Base-by-base conservation (phyloP, 2,888 invertebrate genomes). In the Nectonema munidae region DNA sequence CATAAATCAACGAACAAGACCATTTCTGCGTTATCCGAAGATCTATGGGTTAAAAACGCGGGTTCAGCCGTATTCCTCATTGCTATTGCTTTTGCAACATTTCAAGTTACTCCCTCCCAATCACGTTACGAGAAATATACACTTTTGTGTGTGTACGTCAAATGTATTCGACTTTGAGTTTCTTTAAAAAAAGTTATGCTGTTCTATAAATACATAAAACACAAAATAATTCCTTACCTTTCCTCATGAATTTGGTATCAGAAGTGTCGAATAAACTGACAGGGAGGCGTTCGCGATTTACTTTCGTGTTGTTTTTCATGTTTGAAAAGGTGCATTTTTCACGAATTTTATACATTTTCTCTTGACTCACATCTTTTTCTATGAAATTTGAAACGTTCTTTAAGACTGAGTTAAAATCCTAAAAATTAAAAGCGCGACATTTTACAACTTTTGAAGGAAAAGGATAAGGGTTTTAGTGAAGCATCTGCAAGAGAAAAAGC, bases 291-390 rank as follows among this genome's bases (percentile, higher is more conserved):
- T 48, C 48, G 13, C 50, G 43, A 49, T 77, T 77, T 1, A 73
- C 66, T 2, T 69, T 68, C 16, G 69, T 64, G 52, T 77, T 77
- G 1, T 62, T 58, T 48, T 69, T 68, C 76, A 79, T 77, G 46
- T 64, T 68, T 37, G 67, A 62, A 51, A 77, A 77, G 35, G 68
- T 67, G 16, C 75, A 62, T 49, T 75, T 70, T 2, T 69, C 64
- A 42, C 64, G 64, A 1, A 76, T 61, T n/a, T 58, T 54, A 1
- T 62, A 55, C 2, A 74, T 37, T 28, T 38, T 38, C 32, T 42
- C 44, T 4, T 21, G 11, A 5, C 33, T 63, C 13, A 71, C 52
- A 6, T 54, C 51, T 49, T 69, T 69, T 3, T 64, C 64, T 13
- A 76, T 55, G 51, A 75, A 75, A 2, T 58, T 49, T 0, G 73